Percentiles rank a stretch among this genome's conserved stretches.
Conservation (phyloP, 1,140 invertebrate genomes). For the Bradynema listronoti region DNA sequence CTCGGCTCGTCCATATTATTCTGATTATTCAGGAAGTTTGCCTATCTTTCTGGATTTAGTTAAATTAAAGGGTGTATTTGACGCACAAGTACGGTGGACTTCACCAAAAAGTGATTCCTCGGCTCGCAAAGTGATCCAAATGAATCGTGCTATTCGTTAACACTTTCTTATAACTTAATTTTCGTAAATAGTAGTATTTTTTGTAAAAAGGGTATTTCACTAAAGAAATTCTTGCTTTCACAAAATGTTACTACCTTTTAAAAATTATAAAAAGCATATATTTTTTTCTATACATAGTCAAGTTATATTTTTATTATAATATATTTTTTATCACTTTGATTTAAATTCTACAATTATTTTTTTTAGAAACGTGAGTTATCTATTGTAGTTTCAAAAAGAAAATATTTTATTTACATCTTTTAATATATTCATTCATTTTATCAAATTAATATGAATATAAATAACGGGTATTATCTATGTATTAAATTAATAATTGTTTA, state of each 20-base stretch:
- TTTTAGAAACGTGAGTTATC: no score
- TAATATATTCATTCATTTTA: no score
- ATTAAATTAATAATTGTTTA: no score
- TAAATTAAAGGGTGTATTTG: constrained; percentile 42
- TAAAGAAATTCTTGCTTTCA: no score
- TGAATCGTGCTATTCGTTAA: constrained; percentile 46
- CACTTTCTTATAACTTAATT: background rate
- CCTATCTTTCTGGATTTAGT: constrained; percentile 45
- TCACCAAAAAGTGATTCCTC: constrained; percentile 46
- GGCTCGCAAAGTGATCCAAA: constrained; percentile 49
- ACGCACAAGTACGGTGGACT: constrained; percentile 46
- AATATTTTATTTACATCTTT: no score
- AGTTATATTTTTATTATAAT: background rate
- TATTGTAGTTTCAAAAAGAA: no score
- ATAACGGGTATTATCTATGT: no score
- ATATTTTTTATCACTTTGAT: no score
- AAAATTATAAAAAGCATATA: background rate
- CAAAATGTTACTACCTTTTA: background rate
- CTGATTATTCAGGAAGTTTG: constrained; percentile 35
- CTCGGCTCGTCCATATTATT: constrained; percentile 47
- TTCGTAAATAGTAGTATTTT: background rate
- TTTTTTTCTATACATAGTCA: background rate
- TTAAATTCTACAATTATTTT: no score
- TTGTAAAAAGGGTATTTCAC: no score
- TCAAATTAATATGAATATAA: no score